Conservation (phyloP, 2,797 vertebrate genomes). For the Micrastur ruficollis region DNA sequence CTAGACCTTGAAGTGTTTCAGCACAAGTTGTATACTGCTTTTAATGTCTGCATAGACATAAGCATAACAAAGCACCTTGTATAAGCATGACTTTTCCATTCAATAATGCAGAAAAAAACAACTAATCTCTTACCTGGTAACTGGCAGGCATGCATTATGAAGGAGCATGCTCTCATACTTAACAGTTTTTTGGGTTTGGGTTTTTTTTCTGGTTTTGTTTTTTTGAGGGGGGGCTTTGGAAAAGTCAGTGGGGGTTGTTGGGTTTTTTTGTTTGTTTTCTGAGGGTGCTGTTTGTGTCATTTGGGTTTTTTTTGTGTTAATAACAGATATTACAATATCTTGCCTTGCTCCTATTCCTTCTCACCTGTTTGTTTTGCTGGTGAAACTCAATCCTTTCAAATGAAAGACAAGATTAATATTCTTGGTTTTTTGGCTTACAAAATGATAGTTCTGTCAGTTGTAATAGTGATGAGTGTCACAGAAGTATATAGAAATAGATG, state of each 20-base stretch:
- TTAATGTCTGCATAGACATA: not conserved
- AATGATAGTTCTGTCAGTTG: not conserved
- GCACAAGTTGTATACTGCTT: not conserved
- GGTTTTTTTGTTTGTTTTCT: not conserved
- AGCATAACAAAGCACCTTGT: not conserved
- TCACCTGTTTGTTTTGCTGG: not conserved
- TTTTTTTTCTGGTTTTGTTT: not conserved
- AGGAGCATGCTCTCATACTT: not conserved
- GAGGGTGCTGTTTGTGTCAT: rapidly evolving
- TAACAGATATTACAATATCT: not conserved
- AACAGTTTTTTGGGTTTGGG: not conserved
- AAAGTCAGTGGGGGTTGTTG: not conserved
- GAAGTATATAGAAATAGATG: not conserved
- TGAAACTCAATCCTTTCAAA: not conserved
- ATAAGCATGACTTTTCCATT: not conserved
- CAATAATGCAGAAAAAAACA: not conserved
- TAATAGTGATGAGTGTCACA: not conserved
- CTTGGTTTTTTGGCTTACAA: not conserved
- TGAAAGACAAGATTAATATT: not conserved
- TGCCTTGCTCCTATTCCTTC: not conserved
- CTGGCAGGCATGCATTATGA: not conserved
- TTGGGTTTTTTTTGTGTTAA: not conserved
- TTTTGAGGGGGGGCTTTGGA: not conserved
- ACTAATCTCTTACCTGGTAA: not conserved
- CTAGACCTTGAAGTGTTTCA: not conserved